Base-by-base conservation (phyloP, 2,888 invertebrate species). In the Hybos culiciformis region DNA sequence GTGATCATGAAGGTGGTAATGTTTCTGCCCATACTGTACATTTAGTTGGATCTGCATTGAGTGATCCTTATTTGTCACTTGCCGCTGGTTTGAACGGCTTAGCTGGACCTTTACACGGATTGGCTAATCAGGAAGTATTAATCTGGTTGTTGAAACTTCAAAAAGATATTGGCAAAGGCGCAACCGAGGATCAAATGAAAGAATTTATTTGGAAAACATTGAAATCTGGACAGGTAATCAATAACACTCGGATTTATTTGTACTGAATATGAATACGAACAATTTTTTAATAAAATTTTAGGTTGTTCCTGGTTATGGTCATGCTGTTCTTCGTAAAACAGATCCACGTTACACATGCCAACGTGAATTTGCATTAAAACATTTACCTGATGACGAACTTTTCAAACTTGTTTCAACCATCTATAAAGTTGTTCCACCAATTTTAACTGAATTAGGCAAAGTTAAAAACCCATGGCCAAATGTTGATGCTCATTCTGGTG, bases 161-260 rank as follows among this genome's bases (percentile, higher is more conserved):
- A 52, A 73, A 81, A 56, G 82, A 88, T 60, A 75, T 97, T 39
- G 90, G 90, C 41, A 81, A 84, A 55, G 80, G 78, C 59, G 82
- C 85, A 49, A 80, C 85, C 14, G 92, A 96, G 63, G 86, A 94
- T 0, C 78, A 91, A 56, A 73, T 99, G 43, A 91, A 90, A 66
- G 92, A 96, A 41, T 97, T 93, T 71, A 88, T 98, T 61, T 91
- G 92, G 91, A 93, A 91, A 68, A 96, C 94, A 2, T 69, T 90
- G 42, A 85, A 86, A 69, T 76, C 80, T 46, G 88, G 88, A 52
- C 83, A 84, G 69, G 66, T 63, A 47, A 48, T 20, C 23, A 11
- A n/a, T 38, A 2, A 17, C 15, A 15, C 12, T 26, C 12, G 5
- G 8, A 23, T 24, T 5, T 14, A 14, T 11, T 11, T 36, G 5